Conservation (phyloP, 2,888 invertebrate species). For the Drosophila mulleri region DNA sequence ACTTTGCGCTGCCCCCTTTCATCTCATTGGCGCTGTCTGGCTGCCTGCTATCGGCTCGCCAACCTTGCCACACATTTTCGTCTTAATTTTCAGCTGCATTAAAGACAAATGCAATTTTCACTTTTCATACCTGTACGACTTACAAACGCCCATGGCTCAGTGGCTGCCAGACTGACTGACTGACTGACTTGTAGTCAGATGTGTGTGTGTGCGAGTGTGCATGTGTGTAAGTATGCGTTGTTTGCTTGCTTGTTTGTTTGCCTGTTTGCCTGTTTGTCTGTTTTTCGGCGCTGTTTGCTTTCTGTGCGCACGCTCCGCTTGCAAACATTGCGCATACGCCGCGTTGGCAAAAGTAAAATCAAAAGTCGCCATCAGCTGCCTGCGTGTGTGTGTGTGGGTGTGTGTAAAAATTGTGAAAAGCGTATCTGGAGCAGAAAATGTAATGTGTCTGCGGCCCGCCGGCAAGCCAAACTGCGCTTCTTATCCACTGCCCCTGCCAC, state of each 20-base stretch:
- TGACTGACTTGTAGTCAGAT: constrained; percentile 20
- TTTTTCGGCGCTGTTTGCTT: constrained; percentile 51
- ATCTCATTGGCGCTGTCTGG: constrained; percentile 3
- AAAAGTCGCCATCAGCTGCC: constrained; percentile 55
- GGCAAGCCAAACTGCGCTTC: constrained; percentile 11
- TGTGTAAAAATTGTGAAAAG: constrained; percentile 76
- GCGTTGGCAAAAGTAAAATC: constrained; percentile 66
- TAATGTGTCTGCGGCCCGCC: constrained; percentile 60
- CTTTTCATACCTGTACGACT: constrained; percentile 55
- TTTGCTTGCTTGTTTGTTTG: constrained; percentile 40
- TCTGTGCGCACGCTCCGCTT: constrained; percentile 46
- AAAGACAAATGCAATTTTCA: constrained; percentile 77
- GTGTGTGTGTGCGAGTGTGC: not conserved
- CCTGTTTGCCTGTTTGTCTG: constrained; percentile 44
- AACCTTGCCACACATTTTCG: constrained; percentile 57
- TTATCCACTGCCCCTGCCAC: not conserved
- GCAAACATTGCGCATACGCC: constrained; percentile 78
- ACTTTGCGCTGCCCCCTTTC: constrained; percentile 22
- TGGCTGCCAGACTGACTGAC: constrained; percentile 40
- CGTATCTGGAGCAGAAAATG: constrained; percentile 79
- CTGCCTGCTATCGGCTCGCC: constrained; percentile 7
- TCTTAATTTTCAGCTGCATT: constrained; percentile 70
- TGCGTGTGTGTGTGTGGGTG: constrained; percentile 24
- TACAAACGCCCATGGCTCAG: constrained; percentile 55
- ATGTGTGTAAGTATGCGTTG: constrained; percentile 15